Conservation (phyloP, 2,888 invertebrate genomes). For the Azorinus chamasolen region DNA sequence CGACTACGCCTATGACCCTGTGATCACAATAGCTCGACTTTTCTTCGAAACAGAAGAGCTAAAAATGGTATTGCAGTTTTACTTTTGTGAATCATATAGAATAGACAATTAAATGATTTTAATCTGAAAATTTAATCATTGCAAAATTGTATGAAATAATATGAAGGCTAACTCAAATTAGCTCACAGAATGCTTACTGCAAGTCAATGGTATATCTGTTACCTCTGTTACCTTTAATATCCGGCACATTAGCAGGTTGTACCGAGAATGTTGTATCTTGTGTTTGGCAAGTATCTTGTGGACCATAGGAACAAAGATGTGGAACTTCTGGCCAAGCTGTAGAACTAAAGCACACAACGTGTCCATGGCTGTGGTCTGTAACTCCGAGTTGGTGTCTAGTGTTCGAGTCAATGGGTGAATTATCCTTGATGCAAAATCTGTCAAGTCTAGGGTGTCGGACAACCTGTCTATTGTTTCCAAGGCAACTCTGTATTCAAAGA, state of each 20-base stretch:
- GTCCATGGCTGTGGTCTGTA: slow-evolving; percentile 93
- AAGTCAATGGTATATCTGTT: background rate
- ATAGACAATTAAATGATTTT: no score
- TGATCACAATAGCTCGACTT: no score
- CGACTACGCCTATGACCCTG: no score
- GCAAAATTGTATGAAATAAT: no score
- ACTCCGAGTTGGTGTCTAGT: slow-evolving; percentile 91
- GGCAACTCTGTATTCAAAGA: slow-evolving; percentile 85
- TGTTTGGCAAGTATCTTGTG: slow-evolving; percentile 89
- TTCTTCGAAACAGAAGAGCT: no score
- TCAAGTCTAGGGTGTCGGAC: slow-evolving; percentile 96
- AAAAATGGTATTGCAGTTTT: no score
- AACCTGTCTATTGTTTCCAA: slow-evolving; percentile 94
- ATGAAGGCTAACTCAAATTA: no score
- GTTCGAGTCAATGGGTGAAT: slow-evolving; percentile 97
- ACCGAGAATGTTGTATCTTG: slow-evolving; percentile 89
- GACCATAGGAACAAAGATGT: slow-evolving; percentile 96
- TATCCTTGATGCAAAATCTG: slow-evolving; percentile 96
- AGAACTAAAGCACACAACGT: slow-evolving; percentile 94
- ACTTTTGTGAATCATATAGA: no score
- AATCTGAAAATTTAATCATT: no score
- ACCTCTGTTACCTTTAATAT: slow-evolving; percentile 84
- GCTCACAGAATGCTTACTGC: no score
- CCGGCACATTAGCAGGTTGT: slow-evolving; percentile 90
- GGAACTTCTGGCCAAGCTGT: slow-evolving; percentile 96